phyloP scores from a whole-genome alignment of 2,888 invertebrate genomes.

The Steromphala cineraria region DNA sequence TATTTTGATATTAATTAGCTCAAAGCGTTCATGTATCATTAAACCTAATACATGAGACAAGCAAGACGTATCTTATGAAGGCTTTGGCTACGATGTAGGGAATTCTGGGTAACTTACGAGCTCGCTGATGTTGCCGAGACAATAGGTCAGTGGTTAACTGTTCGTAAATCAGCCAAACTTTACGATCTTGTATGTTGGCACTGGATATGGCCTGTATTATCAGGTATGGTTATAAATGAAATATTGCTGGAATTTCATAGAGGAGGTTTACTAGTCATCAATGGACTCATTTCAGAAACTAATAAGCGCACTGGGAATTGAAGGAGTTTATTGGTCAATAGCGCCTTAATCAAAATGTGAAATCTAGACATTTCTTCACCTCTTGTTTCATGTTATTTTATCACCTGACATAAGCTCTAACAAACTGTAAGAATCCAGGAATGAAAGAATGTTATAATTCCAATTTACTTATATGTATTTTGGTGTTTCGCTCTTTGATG shows the following conservation, averaged over 20 bases:
- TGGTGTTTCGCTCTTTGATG: no score
- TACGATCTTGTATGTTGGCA: neutral
- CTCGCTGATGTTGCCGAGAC: neutral
- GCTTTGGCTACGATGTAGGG: neutral
- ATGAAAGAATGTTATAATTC: no score
- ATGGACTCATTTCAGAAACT: no score
- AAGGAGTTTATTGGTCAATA: no score
- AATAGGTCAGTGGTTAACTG: neutral
- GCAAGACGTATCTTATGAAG: slow-evolving; percentile 8
- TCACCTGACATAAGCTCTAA: no score
- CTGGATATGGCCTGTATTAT: neutral
- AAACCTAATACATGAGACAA: neutral
- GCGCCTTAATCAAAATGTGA: no score
- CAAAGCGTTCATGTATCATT: slow-evolving; percentile 13
- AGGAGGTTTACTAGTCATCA: no score
- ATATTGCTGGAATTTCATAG: neutral
- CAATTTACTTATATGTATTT: no score
- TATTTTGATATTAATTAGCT: slow-evolving; percentile 18
- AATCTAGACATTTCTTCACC: no score
- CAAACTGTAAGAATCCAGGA: no score
- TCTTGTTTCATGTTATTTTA: no score
- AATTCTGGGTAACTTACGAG: neutral
- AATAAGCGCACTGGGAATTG: no score
- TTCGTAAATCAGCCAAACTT: neutral
- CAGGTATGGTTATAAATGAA: neutral